Evolutionary conservation across 2,888 invertebrate species (phyloP).

Genomic region (Ariolimax columbianus): DNA sequence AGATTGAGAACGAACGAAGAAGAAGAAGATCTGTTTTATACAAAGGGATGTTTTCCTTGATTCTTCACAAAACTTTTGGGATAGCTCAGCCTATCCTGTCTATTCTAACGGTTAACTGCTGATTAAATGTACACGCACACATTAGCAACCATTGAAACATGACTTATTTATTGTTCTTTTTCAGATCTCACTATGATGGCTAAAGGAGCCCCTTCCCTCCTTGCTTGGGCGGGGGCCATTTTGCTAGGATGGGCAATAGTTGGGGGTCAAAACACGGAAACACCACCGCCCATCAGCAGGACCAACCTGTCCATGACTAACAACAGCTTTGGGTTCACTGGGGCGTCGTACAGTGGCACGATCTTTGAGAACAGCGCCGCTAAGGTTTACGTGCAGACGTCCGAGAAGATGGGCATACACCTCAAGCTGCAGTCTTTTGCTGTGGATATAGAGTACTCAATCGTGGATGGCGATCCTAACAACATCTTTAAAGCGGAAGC

Average conservation of each 20-base stretch:
- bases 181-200: conserved; percentile 30
- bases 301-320: conserved; percentile 3
- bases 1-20: too few species aligned
- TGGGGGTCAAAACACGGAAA: not conserved
- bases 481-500: conserved; percentile 95
- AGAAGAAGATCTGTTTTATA: too few species aligned
- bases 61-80: too few species aligned
- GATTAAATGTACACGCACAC: too few species aligned
- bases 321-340: conserved; percentile 65
- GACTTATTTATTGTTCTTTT: not conserved
- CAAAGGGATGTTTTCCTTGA: too few species aligned
- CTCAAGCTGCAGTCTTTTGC: conserved; percentile 78
- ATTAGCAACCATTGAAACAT: too few species aligned
- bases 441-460: conserved; percentile 87
- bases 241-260: not conserved
- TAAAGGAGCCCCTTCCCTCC: conserved; percentile 35
- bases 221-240: conserved; percentile 32
- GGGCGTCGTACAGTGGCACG: conserved; percentile 72
- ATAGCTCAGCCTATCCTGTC: too few species aligned
- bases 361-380: conserved; percentile 80
- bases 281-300: not conserved
- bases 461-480: conserved; percentile 91
- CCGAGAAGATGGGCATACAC: conserved; percentile 88
- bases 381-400: conserved; percentile 87
- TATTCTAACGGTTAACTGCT: too few species aligned